Conservation (phyloP, 2,797 vertebrate species). For the Morelia viridis region DNA sequence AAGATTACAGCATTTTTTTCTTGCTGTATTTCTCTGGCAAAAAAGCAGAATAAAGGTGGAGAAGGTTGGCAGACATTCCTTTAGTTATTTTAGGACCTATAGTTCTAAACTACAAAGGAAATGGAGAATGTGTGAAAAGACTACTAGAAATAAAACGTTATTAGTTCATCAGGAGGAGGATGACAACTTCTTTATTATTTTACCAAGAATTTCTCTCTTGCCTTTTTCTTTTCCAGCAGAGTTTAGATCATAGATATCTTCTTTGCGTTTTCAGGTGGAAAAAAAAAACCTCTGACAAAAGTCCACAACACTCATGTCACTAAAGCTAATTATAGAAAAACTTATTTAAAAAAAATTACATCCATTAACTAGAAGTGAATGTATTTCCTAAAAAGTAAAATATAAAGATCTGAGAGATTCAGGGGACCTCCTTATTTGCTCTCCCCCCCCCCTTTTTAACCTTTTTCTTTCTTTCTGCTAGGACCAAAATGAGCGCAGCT, state of each 20-base stretch:
- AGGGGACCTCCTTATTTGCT: background rate
- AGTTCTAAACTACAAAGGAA: slow-evolving; percentile 33
- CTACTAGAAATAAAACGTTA: slow-evolving; percentile 40
- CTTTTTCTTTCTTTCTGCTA: slow-evolving; percentile 55
- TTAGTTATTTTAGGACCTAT: slow-evolving; percentile 16
- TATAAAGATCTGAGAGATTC: background rate
- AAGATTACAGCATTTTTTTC: slow-evolving; percentile 52
- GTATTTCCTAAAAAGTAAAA: slow-evolving; percentile 10
- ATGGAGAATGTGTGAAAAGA: slow-evolving; percentile 15
- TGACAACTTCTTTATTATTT: slow-evolving; percentile 46
- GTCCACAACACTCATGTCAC: background rate
- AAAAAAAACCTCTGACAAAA: background rate
- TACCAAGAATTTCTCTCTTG: slow-evolving; percentile 25
- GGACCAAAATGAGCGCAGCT: slow-evolving; percentile 98
- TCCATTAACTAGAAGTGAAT: background rate
- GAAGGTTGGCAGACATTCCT: slow-evolving; percentile 38
- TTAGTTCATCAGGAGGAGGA: slow-evolving; percentile 47
- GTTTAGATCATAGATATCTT: slow-evolving; percentile 17
- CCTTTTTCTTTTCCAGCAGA: background rate
- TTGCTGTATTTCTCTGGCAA: slow-evolving; percentile 53
- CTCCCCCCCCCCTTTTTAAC: background rate
- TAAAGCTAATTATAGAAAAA: slow-evolving; percentile 26
- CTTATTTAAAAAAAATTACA: background rate
- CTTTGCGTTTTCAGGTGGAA: slow-evolving; percentile 29
- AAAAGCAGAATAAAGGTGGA: slow-evolving; percentile 38